Evolutionary conservation across 2,113 vertebrate genomes (phyloP).

Genomic region (Aegotheles bennettii): DNA sequence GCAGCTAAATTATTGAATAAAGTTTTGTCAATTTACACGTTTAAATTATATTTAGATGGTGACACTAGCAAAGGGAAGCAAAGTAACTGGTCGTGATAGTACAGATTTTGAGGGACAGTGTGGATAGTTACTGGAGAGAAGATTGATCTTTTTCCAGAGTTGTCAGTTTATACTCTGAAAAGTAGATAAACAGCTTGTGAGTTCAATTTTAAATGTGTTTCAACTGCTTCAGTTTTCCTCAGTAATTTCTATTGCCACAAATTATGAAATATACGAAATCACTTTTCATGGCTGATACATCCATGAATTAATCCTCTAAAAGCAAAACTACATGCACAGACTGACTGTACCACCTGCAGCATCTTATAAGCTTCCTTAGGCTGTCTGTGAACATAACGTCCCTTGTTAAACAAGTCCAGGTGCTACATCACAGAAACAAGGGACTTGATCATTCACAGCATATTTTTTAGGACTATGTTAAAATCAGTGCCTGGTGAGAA

Average conservation of each 20-base stretch:
- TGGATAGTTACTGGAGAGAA: background rate
- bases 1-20: background rate
- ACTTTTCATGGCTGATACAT: background rate
- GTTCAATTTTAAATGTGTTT: background rate
- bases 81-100: background rate
- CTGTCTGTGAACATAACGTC: background rate
- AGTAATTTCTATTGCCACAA: background rate
- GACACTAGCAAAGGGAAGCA: background rate
- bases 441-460: background rate
- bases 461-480: background rate
- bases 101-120: background rate
- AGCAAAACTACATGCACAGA: background rate
- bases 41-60: background rate
- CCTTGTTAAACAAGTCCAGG: background rate
- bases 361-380: background rate
- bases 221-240: background rate
- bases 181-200: background rate
- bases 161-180: background rate
- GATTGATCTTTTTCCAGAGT: background rate
- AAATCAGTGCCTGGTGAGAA: background rate
- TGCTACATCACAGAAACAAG: background rate
- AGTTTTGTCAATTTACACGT: background rate
- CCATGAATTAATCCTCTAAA: background rate
- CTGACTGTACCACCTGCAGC: background rate
- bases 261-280: background rate